phyloP scores from a whole-genome alignment of 2,113 vertebrate genomes.

The Hemiprocne comata region DNA sequence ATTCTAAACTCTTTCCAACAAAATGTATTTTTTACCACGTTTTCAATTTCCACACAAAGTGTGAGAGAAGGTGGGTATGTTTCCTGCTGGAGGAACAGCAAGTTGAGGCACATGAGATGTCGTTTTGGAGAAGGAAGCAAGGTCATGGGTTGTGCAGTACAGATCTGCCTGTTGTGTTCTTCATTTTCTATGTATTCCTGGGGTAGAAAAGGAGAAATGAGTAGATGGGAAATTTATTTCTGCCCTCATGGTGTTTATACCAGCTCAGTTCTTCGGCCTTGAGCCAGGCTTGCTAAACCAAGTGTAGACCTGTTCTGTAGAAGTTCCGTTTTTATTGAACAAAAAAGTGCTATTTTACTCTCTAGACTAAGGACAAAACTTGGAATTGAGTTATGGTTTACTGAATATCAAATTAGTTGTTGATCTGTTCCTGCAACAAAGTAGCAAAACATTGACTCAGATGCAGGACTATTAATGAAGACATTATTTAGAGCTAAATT shows the following conservation, averaged over 20 bases:
- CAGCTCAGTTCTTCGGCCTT: not conserved
- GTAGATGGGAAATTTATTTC: not conserved
- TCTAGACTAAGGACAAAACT: not conserved
- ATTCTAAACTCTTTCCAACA: not conserved
- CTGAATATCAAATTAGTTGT: not conserved
- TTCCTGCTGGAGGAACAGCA: not conserved
- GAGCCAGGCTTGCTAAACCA: not conserved
- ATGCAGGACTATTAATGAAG: not conserved
- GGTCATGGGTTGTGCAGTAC: not conserved
- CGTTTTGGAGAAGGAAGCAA: not conserved
- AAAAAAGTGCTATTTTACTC: not conserved
- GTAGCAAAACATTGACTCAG: not conserved
- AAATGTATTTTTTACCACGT: not conserved
- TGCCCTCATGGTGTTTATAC: not conserved
- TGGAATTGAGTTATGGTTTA: not conserved
- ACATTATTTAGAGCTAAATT: not conserved
- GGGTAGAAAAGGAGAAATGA: not conserved
- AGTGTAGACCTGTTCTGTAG: not conserved
- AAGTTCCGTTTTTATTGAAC: not conserved
- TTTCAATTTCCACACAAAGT: not conserved
- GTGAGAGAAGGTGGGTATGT: not conserved
- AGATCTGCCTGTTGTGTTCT: not conserved
- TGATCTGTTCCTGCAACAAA: not conserved
- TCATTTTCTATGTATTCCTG: not conserved
- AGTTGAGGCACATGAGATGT: accelerated